These are phyloP conservation scores for Dynastes hyllus DNA, from an alignment of 2,888 invertebrate species.

Conservation along the genomic window DNA sequence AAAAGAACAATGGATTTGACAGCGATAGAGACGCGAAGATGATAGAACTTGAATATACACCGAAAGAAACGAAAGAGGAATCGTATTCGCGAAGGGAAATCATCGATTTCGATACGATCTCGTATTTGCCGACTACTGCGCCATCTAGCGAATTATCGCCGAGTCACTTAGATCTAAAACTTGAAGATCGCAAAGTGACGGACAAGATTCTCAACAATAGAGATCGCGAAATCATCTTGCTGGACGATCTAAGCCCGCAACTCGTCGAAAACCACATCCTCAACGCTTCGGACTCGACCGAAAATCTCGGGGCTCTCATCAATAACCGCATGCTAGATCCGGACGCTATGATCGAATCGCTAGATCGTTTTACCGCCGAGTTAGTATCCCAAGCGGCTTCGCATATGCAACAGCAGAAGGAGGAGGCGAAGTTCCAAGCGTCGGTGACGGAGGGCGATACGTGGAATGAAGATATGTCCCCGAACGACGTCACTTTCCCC, in stretches of 20 bases:
- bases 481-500: constrained; percentile 87
- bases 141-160: no score
- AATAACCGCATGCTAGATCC: constrained; percentile 74
- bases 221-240: background rate
- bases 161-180: background rate
- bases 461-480: constrained; percentile 86
- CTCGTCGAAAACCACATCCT: constrained; percentile 4
- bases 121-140: no score
- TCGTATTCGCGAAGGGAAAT: background rate
- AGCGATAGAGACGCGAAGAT: constrained; percentile 30
- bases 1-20: constrained; percentile 73
- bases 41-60: background rate
- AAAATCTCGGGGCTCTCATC: constrained; percentile 54
- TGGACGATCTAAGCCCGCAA: constrained; percentile 16
- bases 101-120: background rate
- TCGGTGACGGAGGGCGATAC: constrained; percentile 75
- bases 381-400: constrained; percentile 79
- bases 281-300: constrained; percentile 46
- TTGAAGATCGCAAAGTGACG: background rate
- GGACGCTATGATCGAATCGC: constrained; percentile 80
- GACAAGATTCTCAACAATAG: background rate
- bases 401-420: constrained; percentile 72
- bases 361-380: constrained; percentile 79
- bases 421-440: constrained; percentile 58
- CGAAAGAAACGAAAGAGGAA: background rate